Base-by-base conservation (phyloP, 2,888 invertebrate genomes). In the Leptinotarsa rubiginosa region DNA sequence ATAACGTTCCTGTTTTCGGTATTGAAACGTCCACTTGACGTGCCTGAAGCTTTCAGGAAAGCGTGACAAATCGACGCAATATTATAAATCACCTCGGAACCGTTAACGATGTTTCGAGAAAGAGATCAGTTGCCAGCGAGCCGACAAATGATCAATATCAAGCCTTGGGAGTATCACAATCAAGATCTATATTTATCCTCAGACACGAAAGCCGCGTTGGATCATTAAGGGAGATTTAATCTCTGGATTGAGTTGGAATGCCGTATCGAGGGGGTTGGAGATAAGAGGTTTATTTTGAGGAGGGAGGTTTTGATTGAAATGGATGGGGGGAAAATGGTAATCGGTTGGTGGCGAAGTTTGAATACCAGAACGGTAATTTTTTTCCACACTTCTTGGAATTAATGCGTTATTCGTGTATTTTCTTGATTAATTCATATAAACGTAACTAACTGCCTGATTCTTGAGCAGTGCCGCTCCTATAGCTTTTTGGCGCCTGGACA, bases 111-210 rank as follows among this genome's bases (percentile, higher is more conserved):
- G 31, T 25, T 31, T 62, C 62, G 13, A n/a, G 31, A 15, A 15
- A 25, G 16, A 25, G 62, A 56, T 56, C 56, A 56, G 20, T 56
- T 56, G 10, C 20, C 56, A 18, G 18, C 56, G 20, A 13, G 10
- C 1, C 25, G 62, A 62, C 62, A 62, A 62, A n/a, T 62, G 62
- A 62, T 62, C 31, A 18, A 62, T 62, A 62, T 62, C 31, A 25
- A 15, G 25, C 25, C 16, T n/a, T 12, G 54, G 20, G 20, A 20
- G 12, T 20, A 25, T 16, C 25, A 62, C 62, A 31, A n/a, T 62
- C 62, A 4, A 25, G 62, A 62, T 62, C 62, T 15, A 62, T 62
- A 62, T 25, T 62, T 62, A 13, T 62, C 62, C 15, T 13, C 31
- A 16, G 62, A 31, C 31, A 31, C n/a, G 62, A 25, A 31, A 62